Evolutionary conservation across 2,797 vertebrate species (phyloP).

Genomic region (Dermochelys coriacea): DNA sequence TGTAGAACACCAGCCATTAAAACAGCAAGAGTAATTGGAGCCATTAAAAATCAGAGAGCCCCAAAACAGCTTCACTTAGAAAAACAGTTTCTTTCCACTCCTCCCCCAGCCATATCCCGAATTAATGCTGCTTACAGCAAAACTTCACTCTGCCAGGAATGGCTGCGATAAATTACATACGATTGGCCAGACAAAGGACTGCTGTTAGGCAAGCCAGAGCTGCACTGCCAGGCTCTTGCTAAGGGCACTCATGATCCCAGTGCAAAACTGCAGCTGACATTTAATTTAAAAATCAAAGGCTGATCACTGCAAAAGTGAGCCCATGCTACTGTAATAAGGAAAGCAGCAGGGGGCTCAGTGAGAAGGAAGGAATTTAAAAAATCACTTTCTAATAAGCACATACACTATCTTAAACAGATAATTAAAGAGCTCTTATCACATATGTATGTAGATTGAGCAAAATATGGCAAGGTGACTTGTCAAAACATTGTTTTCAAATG

Average conservation of each 20-base stretch:
- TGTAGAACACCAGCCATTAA: conserved; percentile 23
- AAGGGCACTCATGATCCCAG: conserved; percentile 75
- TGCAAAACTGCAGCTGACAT: conserved; percentile 83
- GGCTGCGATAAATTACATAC: conserved; percentile 83
- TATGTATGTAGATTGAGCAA: conserved; percentile 78
- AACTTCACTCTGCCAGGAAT: conserved; percentile 78
- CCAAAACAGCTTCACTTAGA: conserved; percentile 61
- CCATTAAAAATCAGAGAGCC: conserved; percentile 67
- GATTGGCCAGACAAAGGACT: conserved; percentile 82
- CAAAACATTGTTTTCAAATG: conserved; percentile 75
- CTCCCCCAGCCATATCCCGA: conserved; percentile 64
- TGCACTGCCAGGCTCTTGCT: conserved; percentile 75
- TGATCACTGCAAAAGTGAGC: conserved; percentile 71
- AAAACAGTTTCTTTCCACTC: conserved; percentile 34
- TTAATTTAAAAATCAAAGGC: conserved; percentile 87
- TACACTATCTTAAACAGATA: conserved; percentile 79
- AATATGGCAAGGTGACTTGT: conserved; percentile 78
- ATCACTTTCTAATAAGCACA: conserved; percentile 80
- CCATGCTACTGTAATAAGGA: conserved; percentile 76
- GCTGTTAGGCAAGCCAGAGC: conserved; percentile 77
- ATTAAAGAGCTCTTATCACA: conserved; percentile 80
- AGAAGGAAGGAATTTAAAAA: conserved; percentile 75
- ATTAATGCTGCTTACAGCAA: conserved; percentile 77
- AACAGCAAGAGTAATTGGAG: conserved; percentile 68
- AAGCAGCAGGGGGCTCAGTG: conserved; percentile 77